A percentile compares a stretch with the other conserved stretches of the same genome.
Evolutionary conservation across 2,113 vertebrate genomes (phyloP).

Genomic region (Heliornis fulica): DNA sequence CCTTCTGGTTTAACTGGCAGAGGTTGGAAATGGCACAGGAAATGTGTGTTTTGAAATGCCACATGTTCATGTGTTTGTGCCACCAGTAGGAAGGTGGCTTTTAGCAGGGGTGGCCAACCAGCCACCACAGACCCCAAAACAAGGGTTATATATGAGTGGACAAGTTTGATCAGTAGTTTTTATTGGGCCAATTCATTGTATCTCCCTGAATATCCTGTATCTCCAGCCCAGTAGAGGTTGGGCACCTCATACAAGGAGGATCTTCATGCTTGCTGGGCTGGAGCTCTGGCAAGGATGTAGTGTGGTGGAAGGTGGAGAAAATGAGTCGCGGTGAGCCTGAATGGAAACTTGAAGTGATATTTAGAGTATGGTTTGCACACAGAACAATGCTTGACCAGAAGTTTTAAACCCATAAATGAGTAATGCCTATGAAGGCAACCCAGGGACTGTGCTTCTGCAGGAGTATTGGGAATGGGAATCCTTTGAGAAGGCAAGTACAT

Average conservation of each 20-base stretch:
- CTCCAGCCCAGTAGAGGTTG: background rate
- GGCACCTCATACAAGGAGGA: background rate
- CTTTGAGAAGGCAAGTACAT: background rate
- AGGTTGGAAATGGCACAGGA: background rate
- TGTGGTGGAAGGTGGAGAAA: background rate
- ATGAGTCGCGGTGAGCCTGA: background rate
- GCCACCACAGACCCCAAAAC: background rate
- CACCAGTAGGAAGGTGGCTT: background rate
- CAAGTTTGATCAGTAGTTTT: background rate
- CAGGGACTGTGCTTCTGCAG: background rate
- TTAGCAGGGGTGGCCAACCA: background rate
- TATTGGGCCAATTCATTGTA: background rate
- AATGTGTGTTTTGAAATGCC: background rate
- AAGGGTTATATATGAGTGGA: background rate
- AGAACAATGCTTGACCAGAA: background rate
- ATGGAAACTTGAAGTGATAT: background rate
- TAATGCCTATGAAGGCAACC: background rate
- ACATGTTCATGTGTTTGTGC: background rate
- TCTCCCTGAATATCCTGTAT: background rate
- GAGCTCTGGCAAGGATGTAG: fast-evolving
- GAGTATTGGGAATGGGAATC: background rate
- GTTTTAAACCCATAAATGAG: background rate
- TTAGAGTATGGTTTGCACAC: background rate
- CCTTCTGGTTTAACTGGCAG: background rate
- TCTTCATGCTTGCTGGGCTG: background rate